These are phyloP conservation scores for Drosophila antonietae DNA, from an alignment of 2,888 invertebrate genomes.

Conservation along the genomic window DNA sequence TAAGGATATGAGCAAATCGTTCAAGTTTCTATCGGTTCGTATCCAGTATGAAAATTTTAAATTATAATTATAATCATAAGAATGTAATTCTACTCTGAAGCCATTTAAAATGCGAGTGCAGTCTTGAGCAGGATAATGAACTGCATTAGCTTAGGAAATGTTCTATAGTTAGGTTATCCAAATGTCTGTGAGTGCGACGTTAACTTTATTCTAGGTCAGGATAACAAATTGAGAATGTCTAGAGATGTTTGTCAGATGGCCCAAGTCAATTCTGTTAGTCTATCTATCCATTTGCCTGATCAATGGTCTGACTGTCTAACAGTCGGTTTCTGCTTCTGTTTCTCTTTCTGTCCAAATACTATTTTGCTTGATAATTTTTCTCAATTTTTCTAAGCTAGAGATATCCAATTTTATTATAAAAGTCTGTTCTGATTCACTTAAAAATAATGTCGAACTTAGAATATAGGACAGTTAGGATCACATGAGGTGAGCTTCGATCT, in stretches of 20 bases:
- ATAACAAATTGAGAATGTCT: neutral
- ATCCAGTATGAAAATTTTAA: neutral
- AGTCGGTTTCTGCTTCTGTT: neutral
- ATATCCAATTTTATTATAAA: no score
- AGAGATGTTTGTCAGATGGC: neutral
- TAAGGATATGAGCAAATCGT: constrained; percentile 30
- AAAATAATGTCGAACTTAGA: no score
- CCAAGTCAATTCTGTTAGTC: neutral
- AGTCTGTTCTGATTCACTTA: no score
- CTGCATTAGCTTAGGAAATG: no score
- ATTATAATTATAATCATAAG: neutral
- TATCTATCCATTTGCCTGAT: neutral
- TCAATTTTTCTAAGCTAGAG: no score
- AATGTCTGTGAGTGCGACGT: no score
- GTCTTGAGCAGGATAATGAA: no score
- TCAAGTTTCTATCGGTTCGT: constrained; percentile 68
- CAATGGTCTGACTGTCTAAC: no score
- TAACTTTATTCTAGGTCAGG: neutral
- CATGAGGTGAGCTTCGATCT: no score
- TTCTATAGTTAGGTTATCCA: no score
- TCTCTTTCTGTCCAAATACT: neutral
- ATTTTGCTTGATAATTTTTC: no score
- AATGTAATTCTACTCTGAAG: neutral
- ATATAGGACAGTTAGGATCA: no score
- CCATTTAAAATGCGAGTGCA: neutral